Evolutionary conservation across 2,113 vertebrate genomes (phyloP).

Genomic region (Thalassarche chlororhynchos): DNA sequence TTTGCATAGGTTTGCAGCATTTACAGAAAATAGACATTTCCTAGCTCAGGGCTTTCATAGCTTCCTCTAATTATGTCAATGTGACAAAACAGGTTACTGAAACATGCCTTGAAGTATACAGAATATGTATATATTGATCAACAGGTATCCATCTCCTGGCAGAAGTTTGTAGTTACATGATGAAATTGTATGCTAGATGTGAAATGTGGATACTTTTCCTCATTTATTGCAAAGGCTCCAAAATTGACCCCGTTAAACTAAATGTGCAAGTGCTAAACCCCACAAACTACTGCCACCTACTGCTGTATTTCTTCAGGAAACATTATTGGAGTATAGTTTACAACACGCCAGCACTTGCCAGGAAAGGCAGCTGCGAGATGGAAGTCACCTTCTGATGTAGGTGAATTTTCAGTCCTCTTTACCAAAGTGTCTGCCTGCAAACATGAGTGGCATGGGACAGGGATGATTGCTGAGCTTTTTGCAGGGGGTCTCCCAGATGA

Average conservation of each 20-base stretch:
- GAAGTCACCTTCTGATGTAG: background rate
- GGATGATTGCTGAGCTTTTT: background rate
- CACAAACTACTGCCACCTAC: background rate
- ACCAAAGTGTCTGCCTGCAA: background rate
- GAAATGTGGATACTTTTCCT: constrained; percentile 11
- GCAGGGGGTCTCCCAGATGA: background rate
- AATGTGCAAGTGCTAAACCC: background rate
- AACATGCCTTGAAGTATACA: constrained; percentile 21
- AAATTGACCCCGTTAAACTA: background rate
- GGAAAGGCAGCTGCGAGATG: background rate
- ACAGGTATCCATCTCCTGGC: background rate
- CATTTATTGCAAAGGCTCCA: constrained; percentile 8
- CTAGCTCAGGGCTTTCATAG: background rate
- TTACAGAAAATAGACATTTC: background rate
- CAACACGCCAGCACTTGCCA: background rate
- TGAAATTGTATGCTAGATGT: background rate
- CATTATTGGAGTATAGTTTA: background rate
- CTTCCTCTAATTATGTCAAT: constrained; percentile 46
- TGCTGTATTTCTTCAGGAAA: background rate
- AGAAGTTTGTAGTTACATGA: constrained; percentile 17
- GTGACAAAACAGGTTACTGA: constrained; percentile 36
- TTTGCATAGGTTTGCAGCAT: constrained; percentile 22
- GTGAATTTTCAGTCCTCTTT: background rate
- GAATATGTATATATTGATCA: background rate
- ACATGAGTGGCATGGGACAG: background rate